Evolutionary conservation across 2,113 vertebrate genomes (phyloP), one percentile per base, ranked within the genome.

Genomic region (Pseudonaja textilis): DNA sequence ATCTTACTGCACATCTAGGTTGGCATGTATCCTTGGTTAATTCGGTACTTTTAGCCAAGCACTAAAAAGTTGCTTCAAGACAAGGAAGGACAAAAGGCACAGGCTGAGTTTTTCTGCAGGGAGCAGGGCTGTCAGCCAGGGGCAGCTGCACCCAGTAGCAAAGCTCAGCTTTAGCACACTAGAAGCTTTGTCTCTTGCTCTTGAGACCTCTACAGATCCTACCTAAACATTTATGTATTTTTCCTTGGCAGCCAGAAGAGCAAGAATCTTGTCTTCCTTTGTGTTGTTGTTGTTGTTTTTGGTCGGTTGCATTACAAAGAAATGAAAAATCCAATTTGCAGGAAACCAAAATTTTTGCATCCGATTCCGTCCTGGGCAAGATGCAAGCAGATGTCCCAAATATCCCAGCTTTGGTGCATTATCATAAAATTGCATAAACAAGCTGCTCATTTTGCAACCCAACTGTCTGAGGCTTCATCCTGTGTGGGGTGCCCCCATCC

Each of bases 211-310:
- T 11, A 18, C 55, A 93, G 91, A 86, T 45, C 34, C 90, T 86
- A 89, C 92, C 56, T 54, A 90, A 93, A 90, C 89, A 90, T 93
- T 93, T 90, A 89, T 90, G n/a, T 7, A 87, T 86, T 90, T 93
- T 57, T 86, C 29, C 29, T 90, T 55, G 89, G 92, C 89, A 90
- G 81, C 81, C 89, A 90, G 89, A 87, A 90, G 81, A 56, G 25
- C 45, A 64, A 64, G 89, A 93, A 93, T 93, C 74, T 87, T 92
- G 88, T 85, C 26, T 81, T 22, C n/a, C 26, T 74, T n/a, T 56
- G n/a, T n/a, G n/a, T 56, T 74, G 18, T 69, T 26, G 29, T 85
- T 18, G 18, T 42, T 81, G 18, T 8, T 81, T 42, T 18, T 5
- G 64, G 18, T 42, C 7, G 1, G 34, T 81, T 81, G 20, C 7